A percentile compares a stretch with the other conserved stretches of the same genome.
phyloP scores from a whole-genome alignment of 1,140 invertebrate species.

The Cyphomyrmex costatus region DNA sequence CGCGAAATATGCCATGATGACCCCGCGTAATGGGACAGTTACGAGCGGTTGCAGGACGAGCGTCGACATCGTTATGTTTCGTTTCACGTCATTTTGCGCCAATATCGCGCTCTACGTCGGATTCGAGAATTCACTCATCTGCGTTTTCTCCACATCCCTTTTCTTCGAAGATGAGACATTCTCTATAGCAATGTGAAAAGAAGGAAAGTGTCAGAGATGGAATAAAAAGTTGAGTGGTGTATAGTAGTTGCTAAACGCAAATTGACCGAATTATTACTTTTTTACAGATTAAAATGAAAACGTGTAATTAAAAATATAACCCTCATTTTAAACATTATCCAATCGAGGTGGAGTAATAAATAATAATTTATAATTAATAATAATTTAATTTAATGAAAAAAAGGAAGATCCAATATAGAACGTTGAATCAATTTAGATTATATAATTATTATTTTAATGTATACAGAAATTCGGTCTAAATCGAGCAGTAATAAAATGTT shows the following conservation, averaged over 20 bases:
- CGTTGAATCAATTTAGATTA: not conserved
- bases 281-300: not conserved
- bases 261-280: not conserved
- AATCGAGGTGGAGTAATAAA: not conserved
- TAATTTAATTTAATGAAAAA: not conserved
- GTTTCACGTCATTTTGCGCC: conserved; percentile 38
- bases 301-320: not conserved
- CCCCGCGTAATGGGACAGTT: conserved; percentile 54
- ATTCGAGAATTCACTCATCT: conserved; percentile 41
- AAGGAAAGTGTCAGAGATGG: not conserved
- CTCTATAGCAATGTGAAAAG: not conserved
- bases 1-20: conserved; percentile 36
- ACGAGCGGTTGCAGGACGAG: conserved; percentile 30
- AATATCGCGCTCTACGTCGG: conserved; percentile 26
- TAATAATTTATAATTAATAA: too few relatives aligned
- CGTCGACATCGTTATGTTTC: conserved; percentile 47
- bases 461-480: too few relatives aligned
- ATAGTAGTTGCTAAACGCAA: not conserved
- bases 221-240: not conserved
- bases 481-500: too few relatives aligned
- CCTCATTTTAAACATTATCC: not conserved
- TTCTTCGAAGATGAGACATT: not conserved
- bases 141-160: not conserved
- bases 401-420: not conserved
- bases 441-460: not conserved